Evolutionary conservation across 2,113 vertebrate species (phyloP).

Genomic region (Microcebus murinus): DNA sequence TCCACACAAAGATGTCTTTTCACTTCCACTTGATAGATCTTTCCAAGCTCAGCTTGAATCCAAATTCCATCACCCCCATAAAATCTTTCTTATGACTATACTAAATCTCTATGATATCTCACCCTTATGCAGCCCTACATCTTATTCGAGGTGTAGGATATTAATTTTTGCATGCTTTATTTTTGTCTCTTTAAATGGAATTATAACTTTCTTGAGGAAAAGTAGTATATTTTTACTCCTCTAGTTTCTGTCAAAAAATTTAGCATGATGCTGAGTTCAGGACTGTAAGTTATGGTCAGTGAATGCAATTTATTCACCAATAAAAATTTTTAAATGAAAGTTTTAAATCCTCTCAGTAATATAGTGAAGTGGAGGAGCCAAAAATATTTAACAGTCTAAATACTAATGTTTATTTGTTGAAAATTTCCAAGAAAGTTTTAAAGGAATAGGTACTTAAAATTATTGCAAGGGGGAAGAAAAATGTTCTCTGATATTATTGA

Average conservation of each 20-base stretch:
- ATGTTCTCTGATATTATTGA: neutral
- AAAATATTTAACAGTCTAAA: slow-evolving; percentile 50
- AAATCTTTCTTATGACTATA: neutral
- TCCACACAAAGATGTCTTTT: neutral
- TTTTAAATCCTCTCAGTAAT: neutral
- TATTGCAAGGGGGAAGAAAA: slow-evolving; percentile 37
- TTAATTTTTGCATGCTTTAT: neutral
- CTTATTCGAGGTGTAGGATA: neutral
- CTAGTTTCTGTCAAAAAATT: neutral
- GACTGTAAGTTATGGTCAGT: neutral
- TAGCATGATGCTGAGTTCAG: neutral
- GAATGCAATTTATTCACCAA: neutral
- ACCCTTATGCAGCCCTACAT: neutral
- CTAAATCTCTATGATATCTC: neutral
- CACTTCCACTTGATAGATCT: neutral
- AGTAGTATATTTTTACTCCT: neutral
- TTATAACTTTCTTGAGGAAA: neutral
- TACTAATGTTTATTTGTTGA: slow-evolving; percentile 46
- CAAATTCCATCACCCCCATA: neutral
- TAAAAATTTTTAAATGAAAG: neutral
- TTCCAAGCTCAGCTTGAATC: neutral
- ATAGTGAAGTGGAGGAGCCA: neutral
- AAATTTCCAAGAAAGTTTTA: slow-evolving; percentile 22
- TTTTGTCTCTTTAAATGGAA: neutral
- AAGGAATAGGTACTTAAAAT: slow-evolving; percentile 38